A percentile compares a stretch with the other conserved stretches of the same genome.
Evolutionary conservation across 2,797 vertebrate genomes (phyloP).

Genomic region (Manis pentadactyla): DNA sequence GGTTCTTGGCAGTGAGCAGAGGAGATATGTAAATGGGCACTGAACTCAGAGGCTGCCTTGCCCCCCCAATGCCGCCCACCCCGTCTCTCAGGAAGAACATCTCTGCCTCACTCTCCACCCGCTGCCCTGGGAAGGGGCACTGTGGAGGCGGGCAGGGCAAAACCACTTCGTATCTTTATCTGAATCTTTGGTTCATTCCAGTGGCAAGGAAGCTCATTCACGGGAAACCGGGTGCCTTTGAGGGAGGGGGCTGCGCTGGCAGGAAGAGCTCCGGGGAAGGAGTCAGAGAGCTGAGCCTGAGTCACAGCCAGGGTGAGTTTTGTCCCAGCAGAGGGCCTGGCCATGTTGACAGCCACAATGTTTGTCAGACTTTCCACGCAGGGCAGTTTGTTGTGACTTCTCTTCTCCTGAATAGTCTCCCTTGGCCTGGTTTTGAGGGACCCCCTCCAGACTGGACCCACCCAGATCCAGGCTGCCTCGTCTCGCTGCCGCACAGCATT

Average conservation of each 20-base stretch:
- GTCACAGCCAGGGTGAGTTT: fast-evolving
- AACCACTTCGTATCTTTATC: neutral
- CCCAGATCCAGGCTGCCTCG: fast-evolving
- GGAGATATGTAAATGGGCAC: neutral
- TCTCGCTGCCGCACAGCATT: fast-evolving
- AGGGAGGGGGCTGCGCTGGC: neutral
- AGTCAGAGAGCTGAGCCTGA: fast-evolving
- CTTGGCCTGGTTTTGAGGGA: neutral
- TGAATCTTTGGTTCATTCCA: neutral
- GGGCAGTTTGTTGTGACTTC: too few relatives aligned
- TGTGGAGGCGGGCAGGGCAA: neutral
- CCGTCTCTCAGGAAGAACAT: neutral
- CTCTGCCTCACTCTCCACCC: neutral
- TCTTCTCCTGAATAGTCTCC: neutral
- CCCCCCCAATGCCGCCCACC: neutral
- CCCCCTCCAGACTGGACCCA: fast-evolving
- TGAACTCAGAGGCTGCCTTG: neutral
- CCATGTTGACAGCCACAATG: fast-evolving
- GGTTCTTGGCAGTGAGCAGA: neutral
- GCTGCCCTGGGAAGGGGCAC: neutral
- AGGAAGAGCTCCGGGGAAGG: neutral
- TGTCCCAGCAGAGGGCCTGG: neutral
- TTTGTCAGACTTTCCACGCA: fast-evolving
- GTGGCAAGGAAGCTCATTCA: neutral
- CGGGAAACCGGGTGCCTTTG: fast-evolving